These are phyloP conservation scores for Hesperophylax magnus DNA, from an alignment of 1,140 invertebrate genomes.

Conservation along the genomic window DNA sequence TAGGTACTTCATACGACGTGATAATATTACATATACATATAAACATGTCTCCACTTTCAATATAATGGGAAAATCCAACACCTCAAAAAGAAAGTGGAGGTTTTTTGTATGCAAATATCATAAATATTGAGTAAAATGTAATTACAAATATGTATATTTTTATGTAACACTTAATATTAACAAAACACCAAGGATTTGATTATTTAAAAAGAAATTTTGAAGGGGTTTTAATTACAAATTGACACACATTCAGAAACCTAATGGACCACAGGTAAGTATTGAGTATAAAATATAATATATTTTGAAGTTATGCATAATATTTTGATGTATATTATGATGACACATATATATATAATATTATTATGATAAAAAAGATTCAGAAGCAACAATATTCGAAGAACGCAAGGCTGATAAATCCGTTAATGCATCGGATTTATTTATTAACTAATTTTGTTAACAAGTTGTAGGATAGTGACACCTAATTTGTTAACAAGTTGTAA, in stretches of 20 bases:
- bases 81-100: constrained; percentile 21
- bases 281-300: constrained; percentile 1
- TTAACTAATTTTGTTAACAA: neutral
- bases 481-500: neutral
- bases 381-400: constrained; percentile 31
- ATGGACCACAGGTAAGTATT: constrained; percentile 24
- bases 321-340: constrained; percentile 23
- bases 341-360: constrained; percentile 15
- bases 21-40: constrained; percentile 7
- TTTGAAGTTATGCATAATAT: constrained; percentile 25
- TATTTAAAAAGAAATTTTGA: constrained; percentile 20
- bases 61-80: constrained; percentile 44
- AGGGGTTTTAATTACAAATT: constrained; percentile 36
- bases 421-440: neutral
- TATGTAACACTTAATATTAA: constrained; percentile 36
- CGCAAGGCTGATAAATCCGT: neutral
- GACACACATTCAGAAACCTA: constrained; percentile 30
- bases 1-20: constrained; percentile 17
- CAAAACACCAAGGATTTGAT: constrained; percentile 28
- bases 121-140: constrained; percentile 20
- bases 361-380: constrained; percentile 33
- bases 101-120: constrained; percentile 10
- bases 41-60: constrained; percentile 13
- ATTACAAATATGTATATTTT: constrained; percentile 15
- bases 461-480: neutral